Evolutionary conservation across 1,140 invertebrate genomes (phyloP), one percentile per base, ranked within the genome.

Genomic region (Pseudomyrmex gracilis): DNA sequence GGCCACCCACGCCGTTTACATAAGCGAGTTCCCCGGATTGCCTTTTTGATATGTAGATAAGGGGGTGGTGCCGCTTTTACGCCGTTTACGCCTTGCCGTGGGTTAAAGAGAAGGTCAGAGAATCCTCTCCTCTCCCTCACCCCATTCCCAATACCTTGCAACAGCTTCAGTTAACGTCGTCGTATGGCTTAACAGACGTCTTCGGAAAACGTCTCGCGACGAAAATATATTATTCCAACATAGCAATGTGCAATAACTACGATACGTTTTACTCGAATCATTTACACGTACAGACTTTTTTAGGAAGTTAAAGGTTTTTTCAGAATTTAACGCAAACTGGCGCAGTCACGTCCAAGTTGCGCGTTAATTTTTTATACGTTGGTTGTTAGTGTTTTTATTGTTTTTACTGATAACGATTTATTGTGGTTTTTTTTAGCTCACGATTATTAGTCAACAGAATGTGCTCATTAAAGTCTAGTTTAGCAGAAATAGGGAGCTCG

Each of bases 41-140:
- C 93, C 94, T 94, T 94, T 94, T 94, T 94, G 94, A 94, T 94
- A 94, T 94, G 94, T 94, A 94, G 93, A 94, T 94, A 93, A 93
- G 93, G 92, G 76, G 90, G 90, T 92, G 91, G 83, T 83, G 74
- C 84, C 90, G 92, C 93, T 94, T 94, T 93, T 92, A 93, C 93
- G 92, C 92, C 93, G 92, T 93, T 94, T 94, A 93, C 92, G 90
- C 92, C 90, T 89, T 71, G 22, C 47, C 84, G 55, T 74, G 78
- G 68, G 63, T 76, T 86, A 82, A 73, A 88, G 73, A 68, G 87
- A 84, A 77, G 71, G 17, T 57, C n/a, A 49, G 43, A 17, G 34
- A 34, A 34, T 34, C 34, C 0, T n/a, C n/a, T n/a, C n/a, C n/a
- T n/a, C 34, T 34, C 34, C 5, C 34, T n/a, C n/a, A 47, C 57